A percentile compares a stretch with the other conserved stretches of the same genome.
These are phyloP conservation scores for Excalfactoria chinensis DNA, from an alignment of 2,113 vertebrate species.

Conservation along the genomic window DNA sequence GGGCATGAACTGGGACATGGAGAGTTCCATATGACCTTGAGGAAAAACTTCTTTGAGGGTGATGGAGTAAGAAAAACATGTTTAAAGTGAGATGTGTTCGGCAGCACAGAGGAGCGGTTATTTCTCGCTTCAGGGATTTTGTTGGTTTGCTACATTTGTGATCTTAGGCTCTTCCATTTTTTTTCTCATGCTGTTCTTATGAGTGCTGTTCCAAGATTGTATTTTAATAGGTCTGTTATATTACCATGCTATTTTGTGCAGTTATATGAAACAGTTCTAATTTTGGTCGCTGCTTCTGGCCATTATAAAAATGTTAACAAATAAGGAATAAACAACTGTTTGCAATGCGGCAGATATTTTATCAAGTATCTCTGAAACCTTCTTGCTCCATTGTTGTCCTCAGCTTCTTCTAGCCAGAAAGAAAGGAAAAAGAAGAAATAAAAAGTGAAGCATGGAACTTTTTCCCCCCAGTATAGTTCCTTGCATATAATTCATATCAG, in stretches of 20 bases:
- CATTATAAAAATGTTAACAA: neutral
- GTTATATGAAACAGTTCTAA: neutral
- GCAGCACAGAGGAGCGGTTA: neutral
- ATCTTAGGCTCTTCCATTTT: neutral
- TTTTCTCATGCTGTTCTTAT: neutral
- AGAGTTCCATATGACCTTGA: no score
- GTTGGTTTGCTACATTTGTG: neutral
- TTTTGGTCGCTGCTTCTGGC: neutral
- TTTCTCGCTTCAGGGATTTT: neutral
- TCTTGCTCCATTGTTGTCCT: neutral
- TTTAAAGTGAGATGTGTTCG: neutral
- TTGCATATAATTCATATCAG: neutral
- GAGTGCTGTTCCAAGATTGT: neutral
- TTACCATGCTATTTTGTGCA: neutral
- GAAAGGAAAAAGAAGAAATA: neutral
- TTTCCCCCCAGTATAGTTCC: neutral
- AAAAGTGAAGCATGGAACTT: neutral
- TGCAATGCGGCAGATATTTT: neutral
- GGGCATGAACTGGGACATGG: no score
- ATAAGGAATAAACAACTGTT: neutral
- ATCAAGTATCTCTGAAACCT: neutral
- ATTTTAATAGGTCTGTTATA: conserved; percentile 30
- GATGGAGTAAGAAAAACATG: neutral
- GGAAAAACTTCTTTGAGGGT: no score
- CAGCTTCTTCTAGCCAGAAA: neutral